A percentile compares a stretch with the other conserved stretches of the same genome.
Evolutionary conservation across 2,113 vertebrate species (phyloP).

Genomic region (Syngnathoides biaculeatus): DNA sequence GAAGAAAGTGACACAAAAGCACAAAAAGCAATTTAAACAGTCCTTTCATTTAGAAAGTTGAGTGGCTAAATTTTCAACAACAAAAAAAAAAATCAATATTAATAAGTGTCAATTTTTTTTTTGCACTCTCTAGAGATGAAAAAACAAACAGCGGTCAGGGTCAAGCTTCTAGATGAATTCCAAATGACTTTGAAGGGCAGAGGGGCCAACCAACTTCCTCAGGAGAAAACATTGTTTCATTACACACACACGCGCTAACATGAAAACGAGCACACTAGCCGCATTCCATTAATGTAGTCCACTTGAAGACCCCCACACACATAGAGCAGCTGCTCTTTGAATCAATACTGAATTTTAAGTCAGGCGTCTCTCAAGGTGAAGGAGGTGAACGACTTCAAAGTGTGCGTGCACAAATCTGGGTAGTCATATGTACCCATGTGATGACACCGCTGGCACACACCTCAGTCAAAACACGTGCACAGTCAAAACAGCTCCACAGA

Average conservation of each 20-base stretch:
- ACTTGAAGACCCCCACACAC: slow-evolving; percentile 9
- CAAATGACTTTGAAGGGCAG: slow-evolving; percentile 72
- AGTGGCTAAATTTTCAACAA: neutral
- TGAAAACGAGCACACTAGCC: slow-evolving; percentile 13
- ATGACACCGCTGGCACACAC: slow-evolving; percentile 15
- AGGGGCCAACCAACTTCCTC: slow-evolving; percentile 56
- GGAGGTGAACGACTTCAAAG: slow-evolving; percentile 17
- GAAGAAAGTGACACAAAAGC: slow-evolving; percentile 2
- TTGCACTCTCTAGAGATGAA: slow-evolving; percentile 48
- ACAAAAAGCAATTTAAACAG: slow-evolving; percentile 30
- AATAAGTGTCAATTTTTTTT: slow-evolving; percentile 49
- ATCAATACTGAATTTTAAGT: slow-evolving; percentile 62
- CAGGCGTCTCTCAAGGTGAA: slow-evolving; percentile 54
- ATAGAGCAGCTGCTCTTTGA: slow-evolving; percentile 31
- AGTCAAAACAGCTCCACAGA: slow-evolving; percentile 11
- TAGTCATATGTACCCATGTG: slow-evolving; percentile 6
- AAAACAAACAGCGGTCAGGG: slow-evolving; percentile 73
- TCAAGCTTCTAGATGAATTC: slow-evolving; percentile 68
- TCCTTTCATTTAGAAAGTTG: slow-evolving; percentile 14
- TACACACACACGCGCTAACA: slow-evolving; percentile 12
- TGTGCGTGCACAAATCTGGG: slow-evolving; percentile 21
- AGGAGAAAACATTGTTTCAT: slow-evolving; percentile 33
- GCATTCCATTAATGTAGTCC: slow-evolving; percentile 24
- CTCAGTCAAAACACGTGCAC: slow-evolving; percentile 25
- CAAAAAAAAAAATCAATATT: slow-evolving; percentile 44